Evolutionary conservation across 2,888 invertebrate species (phyloP).

Genomic region (Lypha dubia): DNA sequence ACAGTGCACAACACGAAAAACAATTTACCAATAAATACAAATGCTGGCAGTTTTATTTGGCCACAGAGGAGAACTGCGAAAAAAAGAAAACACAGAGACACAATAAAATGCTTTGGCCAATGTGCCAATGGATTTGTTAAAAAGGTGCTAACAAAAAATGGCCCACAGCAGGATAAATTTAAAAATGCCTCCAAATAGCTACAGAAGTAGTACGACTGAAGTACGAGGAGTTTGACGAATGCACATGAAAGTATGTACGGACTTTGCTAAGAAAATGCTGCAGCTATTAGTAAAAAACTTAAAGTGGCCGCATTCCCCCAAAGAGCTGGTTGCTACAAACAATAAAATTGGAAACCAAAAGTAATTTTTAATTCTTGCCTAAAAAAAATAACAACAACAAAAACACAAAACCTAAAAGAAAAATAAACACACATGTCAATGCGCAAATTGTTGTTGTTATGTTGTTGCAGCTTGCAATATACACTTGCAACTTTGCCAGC

Average conservation of each 20-base stretch:
- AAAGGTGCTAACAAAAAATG: constrained; percentile 72
- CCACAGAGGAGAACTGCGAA: not conserved
- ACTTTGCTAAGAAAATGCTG: constrained; percentile 60
- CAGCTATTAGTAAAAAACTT: constrained; percentile 77
- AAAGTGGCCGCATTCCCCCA: constrained; percentile 78
- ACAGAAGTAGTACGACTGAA: constrained; percentile 4
- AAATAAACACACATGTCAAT: constrained; percentile 75
- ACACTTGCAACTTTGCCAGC: constrained; percentile 58
- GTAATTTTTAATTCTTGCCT: constrained; percentile 59
- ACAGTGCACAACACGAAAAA: constrained; percentile 36
- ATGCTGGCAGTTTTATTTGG: constrained; percentile 27
- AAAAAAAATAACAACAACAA: constrained; percentile 40
- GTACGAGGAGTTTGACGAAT: constrained; percentile 57
- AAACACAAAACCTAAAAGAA: constrained; percentile 23
- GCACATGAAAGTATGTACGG: constrained; percentile 34
- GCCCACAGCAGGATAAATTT: constrained; percentile 68
- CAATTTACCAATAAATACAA: constrained; percentile 57
- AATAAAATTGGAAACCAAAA: constrained; percentile 65
- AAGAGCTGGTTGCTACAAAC: constrained; percentile 46
- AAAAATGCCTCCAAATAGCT: constrained; percentile 56
- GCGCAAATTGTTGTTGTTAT: constrained; percentile 75
- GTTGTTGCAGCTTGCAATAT: constrained; percentile 73
- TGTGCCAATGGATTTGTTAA: constrained; percentile 64
- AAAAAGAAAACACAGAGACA: constrained; percentile 20
- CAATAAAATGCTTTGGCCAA: constrained; percentile 57